These are phyloP conservation scores for Dolichotis patagonum DNA, from an alignment of 2,113 vertebrate genomes.

Conservation along the genomic window DNA sequence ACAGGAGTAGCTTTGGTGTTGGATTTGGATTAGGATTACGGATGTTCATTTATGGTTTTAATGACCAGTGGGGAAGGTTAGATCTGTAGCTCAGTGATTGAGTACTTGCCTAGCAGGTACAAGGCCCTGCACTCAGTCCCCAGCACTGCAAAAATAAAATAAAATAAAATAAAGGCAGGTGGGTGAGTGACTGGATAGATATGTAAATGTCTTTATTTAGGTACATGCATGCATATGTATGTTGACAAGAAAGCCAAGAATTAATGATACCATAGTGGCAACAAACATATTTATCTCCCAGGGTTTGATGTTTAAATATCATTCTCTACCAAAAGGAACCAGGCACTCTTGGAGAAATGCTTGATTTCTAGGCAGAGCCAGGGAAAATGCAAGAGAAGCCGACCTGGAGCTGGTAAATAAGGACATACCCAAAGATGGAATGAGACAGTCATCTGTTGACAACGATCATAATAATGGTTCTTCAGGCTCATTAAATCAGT, in stretches of 20 bases:
- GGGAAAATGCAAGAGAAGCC: background rate
- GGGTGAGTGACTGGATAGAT: background rate
- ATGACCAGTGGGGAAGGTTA: background rate
- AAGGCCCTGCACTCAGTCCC: background rate
- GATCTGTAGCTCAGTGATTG: background rate
- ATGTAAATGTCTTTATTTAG: background rate
- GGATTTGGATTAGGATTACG: background rate
- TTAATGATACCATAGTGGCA: background rate
- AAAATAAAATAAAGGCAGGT: background rate
- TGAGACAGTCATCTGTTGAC: background rate
- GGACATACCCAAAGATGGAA: background rate
- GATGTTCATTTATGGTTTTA: background rate
- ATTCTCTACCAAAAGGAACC: background rate
- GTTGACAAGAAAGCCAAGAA: background rate
- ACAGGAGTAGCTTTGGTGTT: background rate
- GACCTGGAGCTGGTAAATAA: background rate
- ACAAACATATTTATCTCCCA: background rate
- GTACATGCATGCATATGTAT: background rate
- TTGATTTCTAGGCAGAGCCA: background rate
- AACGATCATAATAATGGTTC: background rate
- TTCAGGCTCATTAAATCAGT: background rate
- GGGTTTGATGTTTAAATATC: conserved; percentile 3
- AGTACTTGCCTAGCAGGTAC: background rate
- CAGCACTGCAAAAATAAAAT: background rate
- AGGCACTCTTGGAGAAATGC: background rate